These are phyloP conservation scores for Cassiopea andromeda DNA, from an alignment of 30 jellyfish, hydroid and myxozoan genomes.

Conservation along the genomic window DNA sequence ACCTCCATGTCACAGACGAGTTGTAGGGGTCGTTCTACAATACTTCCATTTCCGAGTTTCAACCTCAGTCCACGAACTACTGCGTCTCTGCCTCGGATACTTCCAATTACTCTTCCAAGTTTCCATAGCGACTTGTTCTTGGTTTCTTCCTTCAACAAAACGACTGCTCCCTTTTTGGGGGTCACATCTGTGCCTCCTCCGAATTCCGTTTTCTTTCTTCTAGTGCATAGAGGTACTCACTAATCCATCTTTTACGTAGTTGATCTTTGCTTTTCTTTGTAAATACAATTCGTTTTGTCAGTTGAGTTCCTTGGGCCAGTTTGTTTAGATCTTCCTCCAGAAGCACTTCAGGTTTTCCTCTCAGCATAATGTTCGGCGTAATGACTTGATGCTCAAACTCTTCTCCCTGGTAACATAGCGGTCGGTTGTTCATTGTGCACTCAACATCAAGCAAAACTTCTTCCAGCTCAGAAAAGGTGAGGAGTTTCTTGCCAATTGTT, in stretches of 20 bases:
- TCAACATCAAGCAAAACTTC: constrained; percentile 26
- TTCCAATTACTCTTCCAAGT: constrained; percentile 55
- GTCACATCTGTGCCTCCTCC: neutral
- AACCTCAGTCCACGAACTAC: constrained; percentile 50
- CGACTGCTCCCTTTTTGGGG: constrained; percentile 28
- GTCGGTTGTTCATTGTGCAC: constrained; percentile 55
- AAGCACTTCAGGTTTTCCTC: constrained; percentile 55
- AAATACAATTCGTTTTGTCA: constrained; percentile 22
- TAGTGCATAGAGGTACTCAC: constrained; percentile 33
- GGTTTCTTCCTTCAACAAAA: constrained; percentile 50
- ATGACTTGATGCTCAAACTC: constrained; percentile 61
- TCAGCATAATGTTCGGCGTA: constrained; percentile 36
- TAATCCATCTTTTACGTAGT: constrained; percentile 42
- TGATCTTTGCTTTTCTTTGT: constrained; percentile 20
- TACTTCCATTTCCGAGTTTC: constrained; percentile 30
- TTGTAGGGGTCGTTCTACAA: constrained; percentile 62
- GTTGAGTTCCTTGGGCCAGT: neutral
- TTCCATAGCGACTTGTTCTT: constrained; percentile 43
- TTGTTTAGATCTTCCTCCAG: constrained; percentile 40
- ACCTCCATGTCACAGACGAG: constrained; percentile 44
- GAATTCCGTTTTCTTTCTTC: constrained; percentile 5
- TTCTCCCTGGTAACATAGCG: constrained; percentile 66
- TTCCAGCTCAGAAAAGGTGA: constrained; percentile 28
- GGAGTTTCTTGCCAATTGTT: constrained; percentile 6
- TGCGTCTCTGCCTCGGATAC: constrained; percentile 39